phyloP scores from a whole-genome alignment of 92 coral and sea anemone genomes.

The Meandrina meandrites region DNA sequence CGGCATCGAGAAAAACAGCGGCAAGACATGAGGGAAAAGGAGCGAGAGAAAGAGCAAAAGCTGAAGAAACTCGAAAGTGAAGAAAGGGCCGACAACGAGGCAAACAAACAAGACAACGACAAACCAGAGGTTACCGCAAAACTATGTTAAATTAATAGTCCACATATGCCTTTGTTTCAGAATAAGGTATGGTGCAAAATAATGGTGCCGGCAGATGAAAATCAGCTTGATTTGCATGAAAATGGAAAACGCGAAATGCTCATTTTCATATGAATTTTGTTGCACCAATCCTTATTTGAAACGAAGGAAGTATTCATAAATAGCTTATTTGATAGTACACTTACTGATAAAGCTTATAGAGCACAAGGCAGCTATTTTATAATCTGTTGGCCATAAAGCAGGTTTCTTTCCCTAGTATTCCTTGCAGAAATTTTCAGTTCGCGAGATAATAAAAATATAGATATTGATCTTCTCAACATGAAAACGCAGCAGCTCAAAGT shows the following conservation, averaged over 20 bases:
- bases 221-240: not conserved
- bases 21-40: conserved; percentile 82
- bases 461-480: no score
- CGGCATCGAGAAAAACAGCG: conserved; percentile 79
- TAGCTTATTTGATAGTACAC: not conserved
- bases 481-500: no score
- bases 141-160: not conserved
- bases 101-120: not conserved
- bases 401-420: no score
- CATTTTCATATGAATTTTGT: not conserved
- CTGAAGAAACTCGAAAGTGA: conserved; percentile 16
- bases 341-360: not conserved
- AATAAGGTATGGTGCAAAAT: not conserved
- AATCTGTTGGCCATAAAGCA: no score
- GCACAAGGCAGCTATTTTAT: not conserved
- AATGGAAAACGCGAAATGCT: not conserved
- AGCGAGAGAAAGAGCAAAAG: conserved; percentile 58
- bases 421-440: no score
- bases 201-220: not conserved
- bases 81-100: not conserved
- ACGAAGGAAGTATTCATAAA: not conserved
- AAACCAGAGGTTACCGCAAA: not conserved
- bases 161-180: not conserved
- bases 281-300: no score
- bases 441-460: no score